Evolutionary conservation across 2,113 vertebrate genomes (phyloP).

Genomic region (Sinocyclocheilus anophthalmus): DNA sequence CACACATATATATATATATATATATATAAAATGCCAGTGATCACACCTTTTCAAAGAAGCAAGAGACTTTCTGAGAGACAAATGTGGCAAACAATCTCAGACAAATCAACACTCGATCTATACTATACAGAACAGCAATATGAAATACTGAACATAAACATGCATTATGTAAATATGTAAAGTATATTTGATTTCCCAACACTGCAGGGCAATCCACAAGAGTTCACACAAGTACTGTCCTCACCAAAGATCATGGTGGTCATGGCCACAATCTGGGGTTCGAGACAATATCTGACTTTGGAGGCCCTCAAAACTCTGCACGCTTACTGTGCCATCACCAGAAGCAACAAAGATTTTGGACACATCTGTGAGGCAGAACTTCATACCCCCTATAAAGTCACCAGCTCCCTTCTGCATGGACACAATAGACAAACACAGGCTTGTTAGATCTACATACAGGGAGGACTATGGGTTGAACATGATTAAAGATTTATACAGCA

Average conservation of each 20-base stretch:
- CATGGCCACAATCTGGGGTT: constrained; percentile 74
- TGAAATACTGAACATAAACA: background rate
- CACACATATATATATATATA: too few species aligned
- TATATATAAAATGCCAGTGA: too few species aligned
- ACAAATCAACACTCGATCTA: background rate
- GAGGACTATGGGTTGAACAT: background rate
- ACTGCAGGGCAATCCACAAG: background rate
- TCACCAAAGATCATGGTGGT: constrained; percentile 80
- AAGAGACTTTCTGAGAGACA: too few species aligned
- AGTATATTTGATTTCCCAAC: background rate
- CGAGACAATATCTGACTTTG: constrained; percentile 70
- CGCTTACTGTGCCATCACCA: constrained; percentile 77
- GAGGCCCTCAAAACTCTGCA: constrained; percentile 77
- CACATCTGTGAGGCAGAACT: constrained; percentile 55
- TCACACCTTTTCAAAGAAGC: background rate
- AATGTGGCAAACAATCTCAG: too few species aligned
- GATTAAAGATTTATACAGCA: background rate
- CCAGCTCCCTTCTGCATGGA: too few species aligned
- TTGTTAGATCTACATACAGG: too few species aligned
- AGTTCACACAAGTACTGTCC: constrained; percentile 37
- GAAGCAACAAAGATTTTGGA: constrained; percentile 78
- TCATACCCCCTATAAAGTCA: too few species aligned
- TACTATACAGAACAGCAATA: background rate
- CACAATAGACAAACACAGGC: too few species aligned
- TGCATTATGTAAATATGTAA: background rate